Percentiles rank a stretch among this genome's conserved stretches.
Evolutionary conservation across 2,797 vertebrate species (phyloP).

Genomic region (Euphonia xanthogaster): DNA sequence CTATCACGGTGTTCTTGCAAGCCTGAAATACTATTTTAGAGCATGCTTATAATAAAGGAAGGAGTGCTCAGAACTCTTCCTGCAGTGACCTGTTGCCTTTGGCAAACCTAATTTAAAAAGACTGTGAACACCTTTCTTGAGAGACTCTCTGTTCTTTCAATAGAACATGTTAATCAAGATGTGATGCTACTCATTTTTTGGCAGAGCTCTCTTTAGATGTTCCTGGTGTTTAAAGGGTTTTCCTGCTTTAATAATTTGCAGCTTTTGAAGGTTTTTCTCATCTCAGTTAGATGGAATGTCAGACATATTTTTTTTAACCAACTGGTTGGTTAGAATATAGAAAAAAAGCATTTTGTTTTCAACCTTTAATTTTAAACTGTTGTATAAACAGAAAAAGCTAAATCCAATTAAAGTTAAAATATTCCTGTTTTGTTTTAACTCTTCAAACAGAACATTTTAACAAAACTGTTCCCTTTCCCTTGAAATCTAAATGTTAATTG

Average conservation of each 20-base stretch:
- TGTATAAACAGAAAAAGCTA: not conserved
- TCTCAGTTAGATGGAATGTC: not conserved
- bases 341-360: rapidly evolving
- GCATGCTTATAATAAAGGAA: not conserved
- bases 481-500: not conserved
- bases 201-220: not conserved
- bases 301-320: not conserved
- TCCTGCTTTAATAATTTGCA: not conserved
- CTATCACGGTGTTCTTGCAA: not conserved
- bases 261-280: not conserved
- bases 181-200: not conserved
- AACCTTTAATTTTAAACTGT: not conserved
- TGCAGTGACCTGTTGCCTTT: not conserved
- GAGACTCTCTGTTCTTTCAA: not conserved
- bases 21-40: not conserved
- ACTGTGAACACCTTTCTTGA: not conserved
- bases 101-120: not conserved
- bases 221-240: not conserved
- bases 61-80: not conserved
- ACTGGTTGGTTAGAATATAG: not conserved
- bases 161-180: not conserved
- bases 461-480: not conserved
- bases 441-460: not conserved
- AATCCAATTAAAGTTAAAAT: not conserved
- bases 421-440: not conserved